These are phyloP conservation scores for Tachysurus fulvidraco DNA, from an alignment of 2,113 vertebrate species.

Conservation along the genomic window DNA sequence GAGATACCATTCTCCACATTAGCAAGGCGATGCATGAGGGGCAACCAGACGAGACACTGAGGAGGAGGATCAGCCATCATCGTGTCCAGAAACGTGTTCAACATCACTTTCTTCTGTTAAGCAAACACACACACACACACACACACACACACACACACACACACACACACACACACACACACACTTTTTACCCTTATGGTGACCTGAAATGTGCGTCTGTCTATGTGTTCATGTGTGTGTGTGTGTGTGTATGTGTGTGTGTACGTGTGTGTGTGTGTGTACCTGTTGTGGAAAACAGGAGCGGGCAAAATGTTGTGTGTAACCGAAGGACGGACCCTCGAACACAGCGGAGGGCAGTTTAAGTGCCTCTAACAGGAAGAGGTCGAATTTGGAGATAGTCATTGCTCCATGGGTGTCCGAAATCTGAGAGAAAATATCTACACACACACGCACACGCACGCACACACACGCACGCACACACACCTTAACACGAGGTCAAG, in stretches of 20 bases:
- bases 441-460: constrained; percentile 58
- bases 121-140: constrained; percentile 53
- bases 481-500: no score
- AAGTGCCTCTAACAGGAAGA: constrained; percentile 87
- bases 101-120: constrained; percentile 86
- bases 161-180: constrained; percentile 51
- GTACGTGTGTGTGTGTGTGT: constrained; percentile 11
- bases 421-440: constrained; percentile 96
- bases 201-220: constrained; percentile 85
- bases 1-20: constrained; percentile 88
- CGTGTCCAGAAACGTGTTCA: constrained; percentile 91
- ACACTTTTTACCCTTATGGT: constrained; percentile 66
- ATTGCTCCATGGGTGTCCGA: constrained; percentile 88
- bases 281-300: constrained; percentile 95
- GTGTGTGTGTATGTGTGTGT: not conserved
- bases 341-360: constrained; percentile 93
- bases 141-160: constrained; percentile 39
- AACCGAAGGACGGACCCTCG: constrained; percentile 94
- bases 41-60: constrained; percentile 95
- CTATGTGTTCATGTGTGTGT: constrained; percentile 42
- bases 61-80: constrained; percentile 85
- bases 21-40: constrained; percentile 91
- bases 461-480: no score
- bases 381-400: constrained; percentile 90
- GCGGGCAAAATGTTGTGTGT: constrained; percentile 86